phyloP scores from a whole-genome alignment of 2,797 vertebrate genomes.

The Xenops minutus region DNA sequence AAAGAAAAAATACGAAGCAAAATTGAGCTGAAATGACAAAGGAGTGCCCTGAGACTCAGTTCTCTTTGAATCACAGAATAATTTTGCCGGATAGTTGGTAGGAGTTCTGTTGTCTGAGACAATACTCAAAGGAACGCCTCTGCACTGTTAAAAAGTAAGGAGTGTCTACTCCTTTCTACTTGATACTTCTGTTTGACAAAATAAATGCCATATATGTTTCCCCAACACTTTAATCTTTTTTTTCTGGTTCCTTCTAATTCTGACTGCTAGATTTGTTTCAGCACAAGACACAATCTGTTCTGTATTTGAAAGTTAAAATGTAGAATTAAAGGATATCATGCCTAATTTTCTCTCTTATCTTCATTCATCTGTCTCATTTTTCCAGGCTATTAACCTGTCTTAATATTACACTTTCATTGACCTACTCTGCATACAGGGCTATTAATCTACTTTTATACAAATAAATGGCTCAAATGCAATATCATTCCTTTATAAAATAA shows the following conservation, averaged over 20 bases:
- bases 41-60: not conserved
- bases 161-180: not conserved
- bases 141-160: not conserved
- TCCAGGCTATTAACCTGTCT: not conserved
- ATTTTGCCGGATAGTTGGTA: not conserved
- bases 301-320: not conserved
- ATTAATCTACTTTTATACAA: not conserved
- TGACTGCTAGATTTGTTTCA: not conserved
- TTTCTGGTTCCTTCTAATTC: not conserved
- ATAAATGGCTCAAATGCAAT: not conserved
- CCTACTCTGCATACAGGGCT: not conserved
- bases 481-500: not conserved
- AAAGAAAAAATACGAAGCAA: not conserved
- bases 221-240: not conserved
- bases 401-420: not conserved
- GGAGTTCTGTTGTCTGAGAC: not conserved
- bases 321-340: not conserved
- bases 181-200: not conserved
- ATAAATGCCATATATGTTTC: not conserved
- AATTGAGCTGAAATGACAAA: not conserved
- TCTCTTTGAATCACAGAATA: not conserved
- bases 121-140: not conserved
- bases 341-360: not conserved
- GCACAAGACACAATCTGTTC: not conserved
- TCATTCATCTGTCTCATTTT: slow-evolving; percentile 1